A percentile compares a stretch with the other conserved stretches of the same genome.
phyloP scores from a whole-genome alignment of 2,113 vertebrate species.

The Aramus guarauna region DNA sequence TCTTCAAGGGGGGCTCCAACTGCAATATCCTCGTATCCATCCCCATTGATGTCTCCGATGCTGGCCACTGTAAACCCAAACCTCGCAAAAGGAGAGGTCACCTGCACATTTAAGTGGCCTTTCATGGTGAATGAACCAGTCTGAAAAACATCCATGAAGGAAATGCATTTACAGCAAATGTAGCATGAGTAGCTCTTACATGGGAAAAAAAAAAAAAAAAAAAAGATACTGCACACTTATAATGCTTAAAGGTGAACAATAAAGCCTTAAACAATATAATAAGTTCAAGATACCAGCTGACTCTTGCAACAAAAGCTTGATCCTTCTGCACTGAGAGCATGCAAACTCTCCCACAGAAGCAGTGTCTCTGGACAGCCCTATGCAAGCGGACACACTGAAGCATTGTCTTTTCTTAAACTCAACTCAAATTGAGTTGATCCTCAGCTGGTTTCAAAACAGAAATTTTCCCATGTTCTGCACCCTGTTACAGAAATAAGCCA shows the following conservation, averaged over 20 bases:
- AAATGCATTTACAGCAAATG: background rate
- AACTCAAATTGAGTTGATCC: background rate
- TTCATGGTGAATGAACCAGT: background rate
- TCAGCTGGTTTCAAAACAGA: background rate
- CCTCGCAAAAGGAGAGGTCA: conserved; percentile 54
- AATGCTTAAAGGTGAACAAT: background rate
- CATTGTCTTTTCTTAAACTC: background rate
- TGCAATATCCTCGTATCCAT: conserved; percentile 71
- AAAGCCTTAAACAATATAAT: background rate
- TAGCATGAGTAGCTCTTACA: background rate
- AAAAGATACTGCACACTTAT: too few species aligned
- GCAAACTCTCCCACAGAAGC: background rate
- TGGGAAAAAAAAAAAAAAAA: background rate
- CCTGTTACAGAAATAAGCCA: background rate
- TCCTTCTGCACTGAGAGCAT: background rate
- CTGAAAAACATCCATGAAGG: conserved; percentile 15
- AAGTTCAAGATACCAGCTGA: background rate
- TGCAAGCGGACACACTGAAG: background rate
- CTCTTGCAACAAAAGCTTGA: background rate
- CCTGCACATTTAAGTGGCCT: background rate
- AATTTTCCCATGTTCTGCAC: background rate
- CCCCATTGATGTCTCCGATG: conserved; percentile 72
- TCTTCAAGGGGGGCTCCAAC: conserved; percentile 76
- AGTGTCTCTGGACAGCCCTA: background rate
- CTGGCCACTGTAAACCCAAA: conserved; percentile 76